These are phyloP conservation scores for Pipistrellus pygmaeus DNA, from an alignment of 2,797 vertebrate genomes.

Conservation along the genomic window DNA sequence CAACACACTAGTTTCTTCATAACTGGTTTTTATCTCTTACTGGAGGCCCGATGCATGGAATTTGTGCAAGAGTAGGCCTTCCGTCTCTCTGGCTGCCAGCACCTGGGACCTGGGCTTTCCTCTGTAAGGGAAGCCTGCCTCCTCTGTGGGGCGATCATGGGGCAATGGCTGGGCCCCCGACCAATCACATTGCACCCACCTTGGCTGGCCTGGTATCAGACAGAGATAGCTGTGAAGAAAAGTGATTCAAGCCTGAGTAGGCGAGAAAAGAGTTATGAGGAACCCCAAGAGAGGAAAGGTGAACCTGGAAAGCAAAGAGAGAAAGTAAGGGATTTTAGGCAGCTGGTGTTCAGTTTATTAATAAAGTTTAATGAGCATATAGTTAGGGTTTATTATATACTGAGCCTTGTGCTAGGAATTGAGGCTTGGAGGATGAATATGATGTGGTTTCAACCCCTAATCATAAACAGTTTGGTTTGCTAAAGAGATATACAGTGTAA, in stretches of 20 bases:
- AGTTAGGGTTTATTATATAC: background rate
- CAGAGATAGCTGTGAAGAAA: slow-evolving; percentile 3
- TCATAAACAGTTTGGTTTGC: background rate
- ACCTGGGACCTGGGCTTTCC: too few species aligned
- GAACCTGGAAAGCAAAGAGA: slow-evolving; percentile 15
- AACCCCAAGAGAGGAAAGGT: background rate
- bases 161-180: too few species aligned
- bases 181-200: too few species aligned
- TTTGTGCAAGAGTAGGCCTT: too few species aligned
- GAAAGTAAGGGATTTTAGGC: background rate
- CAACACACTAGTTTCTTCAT: background rate
- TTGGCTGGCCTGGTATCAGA: background rate
- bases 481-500: background rate
- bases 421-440: background rate
- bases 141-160: too few species aligned
- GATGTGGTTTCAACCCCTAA: background rate
- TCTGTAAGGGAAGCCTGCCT: too few species aligned
- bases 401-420: background rate
- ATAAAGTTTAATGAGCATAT: background rate
- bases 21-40: background rate
- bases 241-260: background rate
- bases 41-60: too few species aligned
- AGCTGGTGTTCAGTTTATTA: background rate
- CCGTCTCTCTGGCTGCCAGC: too few species aligned
- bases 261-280: slow-evolving; percentile 24